Conservation (phyloP, 2,113 vertebrate species). For the Crotalus viridis region DNA sequence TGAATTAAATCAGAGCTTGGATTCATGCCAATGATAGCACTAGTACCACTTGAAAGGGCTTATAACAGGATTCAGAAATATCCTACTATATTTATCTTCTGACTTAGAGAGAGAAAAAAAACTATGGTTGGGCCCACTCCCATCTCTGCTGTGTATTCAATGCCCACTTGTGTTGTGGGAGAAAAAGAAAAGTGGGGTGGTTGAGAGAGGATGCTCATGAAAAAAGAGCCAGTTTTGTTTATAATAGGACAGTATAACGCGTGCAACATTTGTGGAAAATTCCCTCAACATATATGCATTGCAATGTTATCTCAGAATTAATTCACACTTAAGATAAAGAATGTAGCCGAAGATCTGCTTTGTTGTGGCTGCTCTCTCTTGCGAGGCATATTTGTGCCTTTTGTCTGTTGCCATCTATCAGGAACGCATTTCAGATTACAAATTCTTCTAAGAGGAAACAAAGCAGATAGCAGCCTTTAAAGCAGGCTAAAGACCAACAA, state of each 20-base stretch:
- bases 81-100: background rate
- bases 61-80: background rate
- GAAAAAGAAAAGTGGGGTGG: background rate
- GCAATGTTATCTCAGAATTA: constrained; percentile 49
- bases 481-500: constrained; percentile 77
- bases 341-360: constrained; percentile 37
- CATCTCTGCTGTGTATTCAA: background rate
- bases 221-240: background rate
- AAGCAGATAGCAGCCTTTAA: constrained; percentile 73
- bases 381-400: constrained; percentile 39
- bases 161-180: background rate
- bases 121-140: background rate
- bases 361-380: constrained; percentile 53
- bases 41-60: background rate
- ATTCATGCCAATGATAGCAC: background rate
- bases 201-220: background rate
- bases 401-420: constrained; percentile 51
- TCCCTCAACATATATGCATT: constrained; percentile 38
- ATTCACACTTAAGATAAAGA: constrained; percentile 45
- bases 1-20: background rate
- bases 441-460: constrained; percentile 64
- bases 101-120: background rate
- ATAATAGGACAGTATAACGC: constrained; percentile 23
- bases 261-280: constrained; percentile 31
- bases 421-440: constrained; percentile 43